phyloP scores from a whole-genome alignment of 2,797 vertebrate genomes.

The Ctenopoma kingsleyae region DNA sequence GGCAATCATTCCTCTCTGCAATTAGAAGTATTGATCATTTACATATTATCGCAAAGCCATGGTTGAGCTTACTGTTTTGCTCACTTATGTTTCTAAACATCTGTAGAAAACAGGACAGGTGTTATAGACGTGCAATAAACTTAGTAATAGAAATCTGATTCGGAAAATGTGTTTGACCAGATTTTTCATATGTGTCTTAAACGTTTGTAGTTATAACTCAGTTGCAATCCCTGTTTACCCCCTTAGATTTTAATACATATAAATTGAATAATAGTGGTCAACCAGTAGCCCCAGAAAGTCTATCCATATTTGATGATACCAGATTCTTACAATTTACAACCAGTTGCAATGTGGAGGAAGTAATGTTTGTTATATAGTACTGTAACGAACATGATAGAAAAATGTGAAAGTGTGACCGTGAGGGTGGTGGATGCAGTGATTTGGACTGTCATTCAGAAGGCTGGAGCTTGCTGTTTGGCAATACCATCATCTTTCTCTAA shows the following conservation, averaged over 20 bases:
- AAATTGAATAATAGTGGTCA: not conserved
- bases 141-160: not conserved
- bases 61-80: conserved; percentile 47
- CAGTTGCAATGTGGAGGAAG: too few relatives aligned
- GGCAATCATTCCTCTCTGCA: conserved; percentile 73
- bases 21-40: conserved; percentile 79
- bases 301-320: not conserved
- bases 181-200: too few relatives aligned
- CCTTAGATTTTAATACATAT: too few relatives aligned
- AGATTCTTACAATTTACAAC: not conserved
- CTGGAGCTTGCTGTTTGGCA: too few relatives aligned
- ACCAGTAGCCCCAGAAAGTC: not conserved
- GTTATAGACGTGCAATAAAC: not conserved
- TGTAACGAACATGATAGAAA: too few relatives aligned
- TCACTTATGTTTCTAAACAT: conserved; percentile 37
- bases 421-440: not conserved
- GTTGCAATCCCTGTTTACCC: too few relatives aligned
- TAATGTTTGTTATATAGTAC: too few relatives aligned
- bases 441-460: too few relatives aligned
- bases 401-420: too few relatives aligned
- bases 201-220: too few relatives aligned
- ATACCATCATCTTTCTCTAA: too few relatives aligned
- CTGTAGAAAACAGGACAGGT: conserved; percentile 26
- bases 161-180: too few relatives aligned
- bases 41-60: conserved; percentile 55